Evolutionary conservation across 2,113 vertebrate genomes (phyloP), one percentile per base, ranked within the genome.

Genomic region (Nymphicus hollandicus): DNA sequence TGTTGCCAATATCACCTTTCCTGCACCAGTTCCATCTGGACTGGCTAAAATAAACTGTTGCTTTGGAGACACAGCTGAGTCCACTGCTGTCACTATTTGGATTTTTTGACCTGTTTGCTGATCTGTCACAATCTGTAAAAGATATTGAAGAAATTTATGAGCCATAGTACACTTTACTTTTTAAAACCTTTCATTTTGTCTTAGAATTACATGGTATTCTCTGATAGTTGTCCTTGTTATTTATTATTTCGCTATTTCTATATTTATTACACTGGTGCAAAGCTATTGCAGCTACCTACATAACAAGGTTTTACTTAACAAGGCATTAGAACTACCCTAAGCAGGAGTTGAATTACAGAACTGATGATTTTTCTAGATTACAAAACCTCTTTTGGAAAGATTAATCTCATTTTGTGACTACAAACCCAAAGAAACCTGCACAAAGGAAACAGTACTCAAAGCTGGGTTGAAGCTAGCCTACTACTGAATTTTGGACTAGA

Each of bases 31-130:
- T 97, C 99, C 98, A 98, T 99, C 99, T 28, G 99, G 98, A 83
- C 99, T 98, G 91, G 99, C 97, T 97, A 99, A 98, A 96, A 99
- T 99, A 96, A 99, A 99, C 97, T 99, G 99, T 92, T 99, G 99
- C 91, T 99, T 99, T 82, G 98, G 97, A 93, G 99, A 98, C 68
- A 97, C 98, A 41, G 99, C 98, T 35, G 99, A 97, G 90, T 99
- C 99, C 98, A 99, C 98, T 49, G 99, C 98, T 60, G 99, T 99
- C 94, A 99, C 99, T 77, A 99, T 99, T 97, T 99, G 99, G 94
- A 99, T 99, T 98, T 99, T 99, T 97, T 99, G 99, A 94, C 99
- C 99, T 6, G 99, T 99, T 97, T 99, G 99, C 97, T 99, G 99
- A 97, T 99, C 99, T 37, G 99, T 99, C 96, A 99, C 99, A 98